Conservation (phyloP, 2,797 vertebrate species). For the Echeneis naucrates region DNA sequence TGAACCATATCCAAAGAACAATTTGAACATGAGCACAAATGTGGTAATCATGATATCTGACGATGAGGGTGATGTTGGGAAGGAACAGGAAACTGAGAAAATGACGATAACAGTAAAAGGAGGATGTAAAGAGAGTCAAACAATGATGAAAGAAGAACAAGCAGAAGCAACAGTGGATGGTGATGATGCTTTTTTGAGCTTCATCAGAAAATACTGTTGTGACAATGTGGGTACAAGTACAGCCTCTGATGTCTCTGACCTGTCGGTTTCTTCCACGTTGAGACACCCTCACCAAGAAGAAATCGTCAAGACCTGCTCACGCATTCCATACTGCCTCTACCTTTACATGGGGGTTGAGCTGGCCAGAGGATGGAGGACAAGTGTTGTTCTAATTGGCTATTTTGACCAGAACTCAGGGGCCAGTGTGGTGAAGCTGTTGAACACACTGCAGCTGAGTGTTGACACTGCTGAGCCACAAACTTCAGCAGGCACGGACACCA, state of each 20-base stretch:
- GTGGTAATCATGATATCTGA: conserved; percentile 50
- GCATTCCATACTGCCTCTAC: conserved; percentile 79
- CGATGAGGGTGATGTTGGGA: conserved; percentile 44
- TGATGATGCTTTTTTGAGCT: not conserved
- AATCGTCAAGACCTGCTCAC: conserved; percentile 41
- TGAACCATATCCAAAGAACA: not conserved
- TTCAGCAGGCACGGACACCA: fast-evolving
- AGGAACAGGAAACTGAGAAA: not conserved
- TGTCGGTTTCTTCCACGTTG: not conserved
- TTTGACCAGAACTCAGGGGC: conserved; percentile 56
- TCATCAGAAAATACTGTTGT: conserved; percentile 35
- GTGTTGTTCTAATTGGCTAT: conserved; percentile 77
- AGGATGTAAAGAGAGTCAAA: too few species aligned
- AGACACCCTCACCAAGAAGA: conserved; percentile 39
- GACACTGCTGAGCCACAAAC: not conserved
- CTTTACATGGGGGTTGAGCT: conserved; percentile 70
- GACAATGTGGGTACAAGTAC: not conserved
- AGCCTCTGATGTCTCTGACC: not conserved
- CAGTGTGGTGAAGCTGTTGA: conserved; percentile 63
- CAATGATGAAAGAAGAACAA: not conserved
- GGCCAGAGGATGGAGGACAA: conserved; percentile 31
- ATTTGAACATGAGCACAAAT: not conserved
- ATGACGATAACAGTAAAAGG: not conserved
- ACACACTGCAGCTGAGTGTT: conserved; percentile 53
- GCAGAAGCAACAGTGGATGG: not conserved